Conservation (phyloP, 2,797 vertebrate genomes). For the Phrynocephalus forsythii region DNA sequence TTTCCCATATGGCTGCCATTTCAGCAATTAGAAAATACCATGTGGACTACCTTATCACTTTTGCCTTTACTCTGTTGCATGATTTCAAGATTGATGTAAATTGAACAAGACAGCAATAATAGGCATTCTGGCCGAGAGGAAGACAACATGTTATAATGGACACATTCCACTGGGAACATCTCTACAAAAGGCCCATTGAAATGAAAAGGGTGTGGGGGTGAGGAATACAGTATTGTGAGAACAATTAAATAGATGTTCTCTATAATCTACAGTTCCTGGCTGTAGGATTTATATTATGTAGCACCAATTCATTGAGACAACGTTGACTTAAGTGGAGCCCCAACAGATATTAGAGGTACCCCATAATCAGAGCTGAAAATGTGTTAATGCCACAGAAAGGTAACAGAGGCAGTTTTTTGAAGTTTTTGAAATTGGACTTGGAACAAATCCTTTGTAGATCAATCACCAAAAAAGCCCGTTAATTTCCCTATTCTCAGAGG, state of each 20-base stretch:
- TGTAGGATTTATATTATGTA: neutral
- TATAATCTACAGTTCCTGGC: neutral
- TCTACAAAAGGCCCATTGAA: neutral
- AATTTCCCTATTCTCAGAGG: too few species aligned
- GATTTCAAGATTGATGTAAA: neutral
- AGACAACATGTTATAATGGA: neutral
- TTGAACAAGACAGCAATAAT: slow-evolving; percentile 37
- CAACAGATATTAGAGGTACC: too few species aligned
- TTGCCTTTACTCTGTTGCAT: neutral
- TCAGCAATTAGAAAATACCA: neutral
- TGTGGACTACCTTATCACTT: neutral
- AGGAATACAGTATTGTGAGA: neutral
- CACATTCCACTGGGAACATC: neutral
- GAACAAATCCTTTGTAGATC: too few species aligned
- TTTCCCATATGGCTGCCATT: neutral
- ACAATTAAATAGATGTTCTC: slow-evolving; percentile 6
- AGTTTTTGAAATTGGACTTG: too few species aligned
- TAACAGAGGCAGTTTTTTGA: too few species aligned
- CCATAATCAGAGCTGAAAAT: too few species aligned
- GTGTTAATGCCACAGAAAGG: too few species aligned
- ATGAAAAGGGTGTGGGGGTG: neutral
- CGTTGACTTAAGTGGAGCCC: neutral
- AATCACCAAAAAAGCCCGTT: too few species aligned
- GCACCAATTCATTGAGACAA: slow-evolving; percentile 1
- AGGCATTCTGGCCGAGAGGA: neutral